These are phyloP conservation scores for Brienomyrus brachyistius DNA, from an alignment of 2,113 vertebrate genomes.

Conservation along the genomic window DNA sequence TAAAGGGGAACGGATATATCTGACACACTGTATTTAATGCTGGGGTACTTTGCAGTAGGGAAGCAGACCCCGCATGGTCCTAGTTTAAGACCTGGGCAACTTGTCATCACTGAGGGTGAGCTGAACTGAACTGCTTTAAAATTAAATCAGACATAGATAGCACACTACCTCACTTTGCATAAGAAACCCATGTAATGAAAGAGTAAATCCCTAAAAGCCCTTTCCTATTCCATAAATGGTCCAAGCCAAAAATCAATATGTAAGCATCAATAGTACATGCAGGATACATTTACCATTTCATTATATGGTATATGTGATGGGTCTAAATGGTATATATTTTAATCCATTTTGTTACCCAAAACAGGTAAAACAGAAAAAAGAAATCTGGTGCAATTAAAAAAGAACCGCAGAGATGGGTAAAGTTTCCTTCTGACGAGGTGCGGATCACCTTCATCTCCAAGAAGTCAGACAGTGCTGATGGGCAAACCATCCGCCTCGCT, in stretches of 20 bases:
- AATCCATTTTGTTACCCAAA: not conserved
- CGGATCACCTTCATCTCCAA: not conserved
- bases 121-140: not conserved
- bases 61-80: not conserved
- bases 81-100: not conserved
- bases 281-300: not conserved
- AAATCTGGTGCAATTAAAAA: not conserved
- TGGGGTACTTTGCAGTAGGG: not conserved
- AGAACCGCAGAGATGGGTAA: not conserved
- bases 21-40: not conserved
- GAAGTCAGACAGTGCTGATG: not conserved
- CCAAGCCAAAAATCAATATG: not conserved
- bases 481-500: not conserved
- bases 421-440: not conserved
- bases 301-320: not conserved
- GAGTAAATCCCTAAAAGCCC: not conserved
- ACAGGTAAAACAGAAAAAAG: not conserved
- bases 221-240: not conserved
- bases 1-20: not conserved
- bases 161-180: not conserved
- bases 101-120: not conserved
- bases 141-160: not conserved
- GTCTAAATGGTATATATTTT: not conserved
- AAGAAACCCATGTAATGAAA: not conserved
- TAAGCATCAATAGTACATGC: not conserved